phyloP scores from a whole-genome alignment of 2,797 vertebrate species.

The Sitta carolinensis region DNA sequence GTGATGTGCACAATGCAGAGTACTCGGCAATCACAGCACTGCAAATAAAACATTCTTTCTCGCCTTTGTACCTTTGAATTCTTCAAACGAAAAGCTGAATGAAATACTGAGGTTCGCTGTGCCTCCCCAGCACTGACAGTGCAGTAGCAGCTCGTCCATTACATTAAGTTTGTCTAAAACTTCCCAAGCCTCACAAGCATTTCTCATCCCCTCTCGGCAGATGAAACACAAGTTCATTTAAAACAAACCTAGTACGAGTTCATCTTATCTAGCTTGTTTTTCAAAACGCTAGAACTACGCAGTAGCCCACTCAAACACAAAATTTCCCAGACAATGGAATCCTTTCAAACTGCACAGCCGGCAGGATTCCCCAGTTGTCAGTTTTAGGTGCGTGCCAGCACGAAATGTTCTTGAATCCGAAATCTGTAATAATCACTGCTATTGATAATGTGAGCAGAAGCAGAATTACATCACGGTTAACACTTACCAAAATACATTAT shows the following conservation, averaged over 20 bases:
- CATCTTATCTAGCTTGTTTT: slow-evolving; percentile 39
- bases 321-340: slow-evolving; percentile 57
- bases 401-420: not conserved
- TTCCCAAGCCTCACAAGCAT: slow-evolving; percentile 60
- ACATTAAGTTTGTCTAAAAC: slow-evolving; percentile 70
- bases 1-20: slow-evolving; percentile 12
- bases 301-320: slow-evolving; percentile 22
- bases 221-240: slow-evolving; percentile 59
- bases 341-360: slow-evolving; percentile 54
- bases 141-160: slow-evolving; percentile 46
- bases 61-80: slow-evolving; percentile 10
- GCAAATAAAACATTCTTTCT: slow-evolving; percentile 14
- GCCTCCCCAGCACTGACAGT: slow-evolving; percentile 5
- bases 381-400: slow-evolving; percentile 35
- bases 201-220: slow-evolving; percentile 13
- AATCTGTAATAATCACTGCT: slow-evolving; percentile 49
- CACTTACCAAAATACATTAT: slow-evolving; percentile 99
- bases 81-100: slow-evolving; percentile 19
- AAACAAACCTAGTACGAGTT: slow-evolving; percentile 53
- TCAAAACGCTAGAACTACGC: slow-evolving; percentile 37
- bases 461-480: slow-evolving; percentile 52
- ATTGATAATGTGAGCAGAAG: slow-evolving; percentile 45
- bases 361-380: slow-evolving; percentile 49
- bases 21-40: not conserved
- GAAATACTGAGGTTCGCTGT: not conserved